phyloP scores from a whole-genome alignment of 2,113 vertebrate genomes.

The Gnathonemus longibarbis region DNA sequence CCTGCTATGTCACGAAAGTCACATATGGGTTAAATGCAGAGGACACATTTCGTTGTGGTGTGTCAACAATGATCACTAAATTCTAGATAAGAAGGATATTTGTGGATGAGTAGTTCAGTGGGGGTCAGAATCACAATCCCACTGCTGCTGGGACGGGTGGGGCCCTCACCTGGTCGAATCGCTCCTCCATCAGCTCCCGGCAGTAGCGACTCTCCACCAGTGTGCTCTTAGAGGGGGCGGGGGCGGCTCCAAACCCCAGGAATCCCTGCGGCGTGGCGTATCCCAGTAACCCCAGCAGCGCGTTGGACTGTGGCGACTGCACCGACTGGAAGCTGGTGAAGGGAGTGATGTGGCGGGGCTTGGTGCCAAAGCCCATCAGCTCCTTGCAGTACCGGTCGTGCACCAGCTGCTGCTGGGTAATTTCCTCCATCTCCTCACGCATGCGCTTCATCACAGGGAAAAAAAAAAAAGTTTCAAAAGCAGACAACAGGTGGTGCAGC shows the following conservation, averaged over 20 bases:
- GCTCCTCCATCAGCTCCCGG: conserved; percentile 93
- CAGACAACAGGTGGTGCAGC: neutral
- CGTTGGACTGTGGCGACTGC: conserved; percentile 89
- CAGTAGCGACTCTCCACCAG: conserved; percentile 95
- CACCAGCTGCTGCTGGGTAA: conserved; percentile 95
- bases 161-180: conserved; percentile 80
- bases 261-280: conserved; percentile 86
- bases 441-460: conserved; percentile 67
- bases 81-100: too few species aligned
- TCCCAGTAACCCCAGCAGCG: conserved; percentile 86
- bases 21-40: too few species aligned
- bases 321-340: conserved; percentile 95
- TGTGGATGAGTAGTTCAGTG: neutral
- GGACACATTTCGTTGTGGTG: too few species aligned
- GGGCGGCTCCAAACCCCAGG: conserved; percentile 78
- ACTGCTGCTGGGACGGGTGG: neutral
- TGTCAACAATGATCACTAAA: too few species aligned
- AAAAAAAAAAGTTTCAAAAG: neutral
- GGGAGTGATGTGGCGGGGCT: conserved; percentile 92
- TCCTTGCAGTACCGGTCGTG: conserved; percentile 98
- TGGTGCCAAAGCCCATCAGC: conserved; percentile 87
- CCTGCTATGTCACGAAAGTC: too few species aligned
- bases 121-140: neutral
- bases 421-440: conserved; percentile 98
- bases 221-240: conserved; percentile 75